These are phyloP conservation scores for Esox masquinongy DNA, from an alignment of 2,797 vertebrate species.

Conservation along the genomic window DNA sequence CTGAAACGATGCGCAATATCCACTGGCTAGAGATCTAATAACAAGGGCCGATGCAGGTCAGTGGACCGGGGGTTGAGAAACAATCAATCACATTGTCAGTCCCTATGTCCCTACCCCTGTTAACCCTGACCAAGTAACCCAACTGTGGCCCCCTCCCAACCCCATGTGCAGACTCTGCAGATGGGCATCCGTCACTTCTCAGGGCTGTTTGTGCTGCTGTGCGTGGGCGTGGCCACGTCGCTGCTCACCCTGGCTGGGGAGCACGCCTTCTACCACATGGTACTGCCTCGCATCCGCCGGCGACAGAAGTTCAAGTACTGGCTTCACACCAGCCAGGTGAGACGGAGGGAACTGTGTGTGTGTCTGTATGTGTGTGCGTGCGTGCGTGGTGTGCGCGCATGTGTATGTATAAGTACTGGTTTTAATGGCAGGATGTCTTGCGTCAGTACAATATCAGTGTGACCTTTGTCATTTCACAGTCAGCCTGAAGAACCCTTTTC, in stretches of 20 bases:
- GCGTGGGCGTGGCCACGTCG: conserved; percentile 84
- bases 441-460: neutral
- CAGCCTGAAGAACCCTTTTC: neutral
- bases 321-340: conserved; percentile 92
- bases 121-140: neutral
- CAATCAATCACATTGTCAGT: neutral
- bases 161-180: conserved; percentile 81
- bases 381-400: neutral
- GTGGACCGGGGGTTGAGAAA: neutral
- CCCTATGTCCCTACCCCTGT: neutral
- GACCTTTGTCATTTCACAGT: neutral
- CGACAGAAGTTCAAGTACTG: conserved; percentile 86
- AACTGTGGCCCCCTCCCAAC: neutral
- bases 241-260: conserved; percentile 85
- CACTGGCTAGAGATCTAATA: neutral
- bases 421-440: neutral
- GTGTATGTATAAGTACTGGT: neutral
- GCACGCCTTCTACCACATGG: conserved; percentile 82
- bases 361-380: neutral
- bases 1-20: neutral
- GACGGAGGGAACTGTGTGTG: conserved; percentile 1
- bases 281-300: conserved; percentile 83
- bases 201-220: conserved; percentile 86
- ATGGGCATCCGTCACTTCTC: conserved; percentile 93
- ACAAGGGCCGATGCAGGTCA: neutral